Conservation (phyloP, 64 coral and sea anemone species). For the Stichodactyla helianthus region DNA sequence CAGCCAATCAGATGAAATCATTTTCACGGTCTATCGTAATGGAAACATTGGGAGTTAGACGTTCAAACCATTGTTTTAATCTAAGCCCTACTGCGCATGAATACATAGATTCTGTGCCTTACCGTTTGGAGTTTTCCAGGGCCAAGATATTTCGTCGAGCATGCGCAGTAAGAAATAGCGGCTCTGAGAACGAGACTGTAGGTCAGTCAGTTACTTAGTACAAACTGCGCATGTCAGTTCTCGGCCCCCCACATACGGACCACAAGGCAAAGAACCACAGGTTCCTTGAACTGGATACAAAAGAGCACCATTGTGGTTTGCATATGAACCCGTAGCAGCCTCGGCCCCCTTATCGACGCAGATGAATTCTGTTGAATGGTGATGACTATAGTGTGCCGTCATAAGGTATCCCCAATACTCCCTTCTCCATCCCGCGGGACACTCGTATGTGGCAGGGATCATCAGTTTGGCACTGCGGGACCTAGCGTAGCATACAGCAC, state of each 20-base stretch:
- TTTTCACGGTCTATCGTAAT: too few species aligned
- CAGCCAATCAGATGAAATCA: too few species aligned
- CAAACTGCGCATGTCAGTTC: conserved; percentile 45
- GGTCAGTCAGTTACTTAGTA: conserved; percentile 13
- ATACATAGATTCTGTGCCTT: too few species aligned
- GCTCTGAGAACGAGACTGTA: too few species aligned
- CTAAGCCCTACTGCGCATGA: too few species aligned
- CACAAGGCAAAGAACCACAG: conserved; percentile 32
- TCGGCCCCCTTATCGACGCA: conserved; percentile 1
- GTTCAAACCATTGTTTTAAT: too few species aligned
- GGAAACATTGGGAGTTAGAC: too few species aligned
- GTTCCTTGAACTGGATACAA: conserved; percentile 30
- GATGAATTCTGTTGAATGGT: neutral
- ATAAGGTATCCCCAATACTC: conserved; percentile 55
- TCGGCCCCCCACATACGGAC: neutral
- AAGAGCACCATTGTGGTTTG: conserved; percentile 4
- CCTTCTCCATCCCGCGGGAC: conserved; percentile 35
- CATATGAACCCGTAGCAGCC: neutral
- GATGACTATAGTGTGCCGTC: neutral
- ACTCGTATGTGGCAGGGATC: conserved; percentile 51
- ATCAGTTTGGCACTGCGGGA: conserved; percentile 44
- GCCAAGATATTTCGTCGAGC: too few species aligned
- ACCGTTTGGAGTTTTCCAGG: too few species aligned
- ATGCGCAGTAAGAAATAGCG: too few species aligned
- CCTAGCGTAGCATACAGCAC: conserved; percentile 29